Conservation (phyloP, 2,888 invertebrate species). For the Plebejus anna region DNA sequence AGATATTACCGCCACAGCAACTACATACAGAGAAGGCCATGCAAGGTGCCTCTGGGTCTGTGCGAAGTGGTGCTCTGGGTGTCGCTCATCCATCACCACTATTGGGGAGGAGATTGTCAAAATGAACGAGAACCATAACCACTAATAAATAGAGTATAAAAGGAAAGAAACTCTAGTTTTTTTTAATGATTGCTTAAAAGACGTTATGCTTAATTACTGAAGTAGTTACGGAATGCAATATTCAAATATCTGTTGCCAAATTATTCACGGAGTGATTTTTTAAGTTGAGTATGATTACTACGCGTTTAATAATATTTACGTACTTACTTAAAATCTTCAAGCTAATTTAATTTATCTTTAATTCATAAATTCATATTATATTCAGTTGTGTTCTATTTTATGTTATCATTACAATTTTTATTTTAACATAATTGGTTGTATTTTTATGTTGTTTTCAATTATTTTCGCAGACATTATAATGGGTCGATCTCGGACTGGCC, state of each 20-base stretch:
- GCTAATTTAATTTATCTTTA: too few relatives aligned
- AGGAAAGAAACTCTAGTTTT: not conserved
- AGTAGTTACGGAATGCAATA: too few relatives aligned
- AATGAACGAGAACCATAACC: conserved; percentile 8
- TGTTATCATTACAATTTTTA: not conserved
- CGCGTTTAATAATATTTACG: not conserved
- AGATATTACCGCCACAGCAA: conserved; percentile 39
- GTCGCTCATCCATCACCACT: conserved; percentile 33
- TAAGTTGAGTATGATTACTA: not conserved
- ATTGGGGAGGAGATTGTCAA: not conserved
- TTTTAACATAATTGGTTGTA: not conserved
- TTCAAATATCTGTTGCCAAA: not conserved
- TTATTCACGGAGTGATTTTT: not conserved
- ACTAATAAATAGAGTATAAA: not conserved
- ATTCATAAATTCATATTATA: not conserved
- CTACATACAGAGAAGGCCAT: conserved; percentile 46
- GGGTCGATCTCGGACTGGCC: conserved; percentile 38
- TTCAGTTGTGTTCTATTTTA: not conserved
- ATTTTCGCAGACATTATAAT: not conserved
- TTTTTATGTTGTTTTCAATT: not conserved
- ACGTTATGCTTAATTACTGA: too few relatives aligned
- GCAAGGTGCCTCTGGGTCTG: conserved; percentile 50
- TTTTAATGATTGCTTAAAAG: not conserved
- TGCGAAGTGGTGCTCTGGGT: conserved; percentile 40
- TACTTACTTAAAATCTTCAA: not conserved